A percentile compares a stretch with the other conserved stretches of the same genome.
phyloP scores from a whole-genome alignment of 1,140 invertebrate genomes.

The Zaprionus kolodkinae region DNA sequence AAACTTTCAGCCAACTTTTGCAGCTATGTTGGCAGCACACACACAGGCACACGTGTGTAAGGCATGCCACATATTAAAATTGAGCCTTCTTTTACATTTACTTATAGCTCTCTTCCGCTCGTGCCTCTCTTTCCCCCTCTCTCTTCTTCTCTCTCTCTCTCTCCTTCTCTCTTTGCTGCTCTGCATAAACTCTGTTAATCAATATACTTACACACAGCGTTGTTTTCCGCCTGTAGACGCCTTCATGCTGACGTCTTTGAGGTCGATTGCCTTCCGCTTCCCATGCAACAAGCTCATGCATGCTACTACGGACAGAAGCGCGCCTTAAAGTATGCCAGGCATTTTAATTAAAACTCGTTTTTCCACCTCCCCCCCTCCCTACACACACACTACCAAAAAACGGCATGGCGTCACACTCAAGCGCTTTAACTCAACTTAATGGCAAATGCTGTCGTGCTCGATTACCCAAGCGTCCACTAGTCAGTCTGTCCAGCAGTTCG shows the following conservation, averaged over 20 bases:
- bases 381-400: slow-evolving; percentile 27
- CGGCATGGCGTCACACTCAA: slow-evolving; percentile 44
- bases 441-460: slow-evolving; percentile 78
- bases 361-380: slow-evolving; percentile 1
- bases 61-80: slow-evolving; percentile 23
- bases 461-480: slow-evolving; percentile 57
- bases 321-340: slow-evolving; percentile 72
- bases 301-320: slow-evolving; percentile 16
- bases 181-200: slow-evolving; percentile 29
- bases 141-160: background rate
- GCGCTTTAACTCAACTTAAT: slow-evolving; percentile 75
- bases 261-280: slow-evolving; percentile 35
- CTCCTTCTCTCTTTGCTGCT: background rate
- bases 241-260: slow-evolving; percentile 17
- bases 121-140: background rate
- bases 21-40: background rate
- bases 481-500: background rate
- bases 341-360: slow-evolving; percentile 78
- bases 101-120: background rate
- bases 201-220: slow-evolving; percentile 35
- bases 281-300: slow-evolving; percentile 4
- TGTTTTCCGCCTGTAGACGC: slow-evolving; percentile 22
- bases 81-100: slow-evolving; percentile 12
- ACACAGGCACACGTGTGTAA: background rate
- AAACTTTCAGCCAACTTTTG: slow-evolving; percentile 25